Base-by-base conservation (phyloP, 1,140 invertebrate species). In the Pinna nobilis region DNA sequence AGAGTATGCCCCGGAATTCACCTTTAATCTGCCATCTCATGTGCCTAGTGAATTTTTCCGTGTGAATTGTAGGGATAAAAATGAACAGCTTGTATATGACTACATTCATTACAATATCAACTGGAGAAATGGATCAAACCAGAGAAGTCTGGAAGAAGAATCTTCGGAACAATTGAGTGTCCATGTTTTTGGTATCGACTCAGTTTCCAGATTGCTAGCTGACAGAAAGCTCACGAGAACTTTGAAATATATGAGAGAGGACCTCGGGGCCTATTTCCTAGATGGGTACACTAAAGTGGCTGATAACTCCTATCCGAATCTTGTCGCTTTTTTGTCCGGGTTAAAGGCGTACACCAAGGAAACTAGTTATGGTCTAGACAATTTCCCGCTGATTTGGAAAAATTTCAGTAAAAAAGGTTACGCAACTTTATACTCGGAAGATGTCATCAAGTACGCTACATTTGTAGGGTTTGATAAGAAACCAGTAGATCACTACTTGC, bases 191-290 rank as follows among this genome's bases (percentile, higher is more conserved):
- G 72, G 72, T 0, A 90, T 97, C 15, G 96, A 97, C 84, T 93
- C 94, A 1, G 91, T 96, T 3, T 97, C 95, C 0, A 91, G 95
- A 55, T 89, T 96, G 57, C 96, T 96, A 87, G 93, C 96, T 68
- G 91, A 94, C 61, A 91, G 95, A 28, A 93, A 94, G 70, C 94
- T 97, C 93, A 93, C 93, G 0, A 91, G 91, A 79, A 95, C 94
- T 0, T 86, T 92, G 1, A 80, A 88, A 1, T 92, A 91, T 76
- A 88, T 95, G 0, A 78, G 81, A 77, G 7, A 78, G 9, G 60
- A 82, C 33, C 60, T 87, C 30, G 49, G 61, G 9, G 84, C 81
- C 1, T 70, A 86, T 55, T 82, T 87, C 32, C 72, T 86, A 66
- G 35, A 79, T 23, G 86, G 85, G 0, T 88, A 87, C 61, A 87